Conservation (phyloP, 2,797 vertebrate genomes). For the Orestias chungarensis region DNA sequence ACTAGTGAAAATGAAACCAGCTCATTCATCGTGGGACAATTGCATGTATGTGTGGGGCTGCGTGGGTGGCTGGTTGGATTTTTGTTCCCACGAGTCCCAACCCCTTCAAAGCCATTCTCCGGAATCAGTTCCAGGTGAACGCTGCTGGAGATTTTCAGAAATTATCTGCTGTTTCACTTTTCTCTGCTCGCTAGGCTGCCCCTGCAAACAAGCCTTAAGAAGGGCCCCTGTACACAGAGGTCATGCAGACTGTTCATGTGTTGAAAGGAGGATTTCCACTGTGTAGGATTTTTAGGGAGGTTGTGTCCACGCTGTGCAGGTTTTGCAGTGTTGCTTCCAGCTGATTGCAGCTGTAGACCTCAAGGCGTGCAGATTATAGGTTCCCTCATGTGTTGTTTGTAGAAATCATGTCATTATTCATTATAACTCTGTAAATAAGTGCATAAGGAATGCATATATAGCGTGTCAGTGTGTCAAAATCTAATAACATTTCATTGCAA, state of each 20-base stretch:
- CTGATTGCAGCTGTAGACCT: slow-evolving; percentile 12
- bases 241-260: slow-evolving; percentile 35
- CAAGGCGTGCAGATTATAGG: slow-evolving; percentile 16
- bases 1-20: slow-evolving; percentile 59
- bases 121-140: slow-evolving; percentile 80
- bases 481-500: neutral
- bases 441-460: neutral
- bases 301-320: slow-evolving; percentile 7
- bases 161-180: slow-evolving; percentile 47
- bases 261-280: slow-evolving; percentile 34
- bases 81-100: slow-evolving; percentile 33
- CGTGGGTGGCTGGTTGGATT: slow-evolving; percentile 36
- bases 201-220: slow-evolving; percentile 20
- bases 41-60: slow-evolving; percentile 24
- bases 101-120: slow-evolving; percentile 44
- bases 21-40: slow-evolving; percentile 21
- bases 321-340: slow-evolving; percentile 18
- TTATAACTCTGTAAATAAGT: neutral
- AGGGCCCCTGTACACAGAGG: slow-evolving; percentile 13
- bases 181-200: slow-evolving; percentile 30
- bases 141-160: slow-evolving; percentile 60
- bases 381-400: neutral
- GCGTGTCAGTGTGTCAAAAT: neutral
- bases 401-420: neutral
- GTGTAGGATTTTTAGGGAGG: neutral